Base-by-base conservation (phyloP, 2,888 invertebrate species). In the Scaptomyza polygonia region DNA sequence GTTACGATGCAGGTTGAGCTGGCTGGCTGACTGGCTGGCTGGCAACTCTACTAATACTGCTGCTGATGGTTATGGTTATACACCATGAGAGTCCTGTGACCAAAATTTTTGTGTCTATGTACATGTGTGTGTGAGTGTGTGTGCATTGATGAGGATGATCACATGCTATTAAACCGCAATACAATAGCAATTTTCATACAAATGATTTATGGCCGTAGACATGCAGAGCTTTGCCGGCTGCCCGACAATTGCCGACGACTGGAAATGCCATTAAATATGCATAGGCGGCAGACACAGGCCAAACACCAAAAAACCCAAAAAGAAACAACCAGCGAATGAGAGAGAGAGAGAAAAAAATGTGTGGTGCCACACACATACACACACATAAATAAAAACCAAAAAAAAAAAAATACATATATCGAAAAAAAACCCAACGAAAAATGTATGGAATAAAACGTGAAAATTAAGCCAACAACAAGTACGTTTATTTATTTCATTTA, bases 111-210 rank as follows among this genome's bases (percentile, higher is more conserved):
- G 18, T 21, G 21, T 21, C 21, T 21, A 21, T 21, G 21, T 21
- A 21, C 2, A 21, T 21, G 2, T 48, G 43, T 49, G 34, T 54
- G 14, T 47, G 36, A 16, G 45, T 49, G 36, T 54, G 16, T 43
- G 45, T 43, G 21, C 39, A 36, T 57, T 48, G 54, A 53, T 49
- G 52, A 67, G 77, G 84, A 81, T 80, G 76, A 86, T 83, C 86
- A 73, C 80, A 83, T 83, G 86, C 86, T 80, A 83, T 83, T 83
- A 83, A 83, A 80, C 86, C 84, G 86, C 83, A 86, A 86, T 83
- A 86, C 84, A 83, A 83, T 76, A 76, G 84, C 83, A 83, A 86
- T 83, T 86, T 83, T 86, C 80, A 83, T 80, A 86, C 86, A 84
- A 83, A 83, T 83, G 83, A 83, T 83, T 86, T 83, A 86, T 83